Evolutionary conservation across 2,113 vertebrate species (phyloP).

Genomic region (Osmerus eperlanus): DNA sequence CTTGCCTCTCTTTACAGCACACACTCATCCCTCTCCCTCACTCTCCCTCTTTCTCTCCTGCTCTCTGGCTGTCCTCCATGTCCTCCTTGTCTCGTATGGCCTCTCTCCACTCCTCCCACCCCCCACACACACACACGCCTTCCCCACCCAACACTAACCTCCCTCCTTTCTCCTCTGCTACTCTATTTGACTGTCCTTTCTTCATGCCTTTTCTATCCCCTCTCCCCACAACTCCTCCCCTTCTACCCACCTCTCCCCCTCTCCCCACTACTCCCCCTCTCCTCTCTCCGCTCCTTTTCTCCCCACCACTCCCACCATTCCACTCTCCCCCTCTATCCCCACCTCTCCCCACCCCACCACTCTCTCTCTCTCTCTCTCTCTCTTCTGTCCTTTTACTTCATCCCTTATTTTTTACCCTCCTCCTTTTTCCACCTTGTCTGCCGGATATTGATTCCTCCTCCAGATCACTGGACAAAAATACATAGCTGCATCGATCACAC

Average conservation of each 20-base stretch:
- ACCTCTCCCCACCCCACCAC: constrained; percentile 4
- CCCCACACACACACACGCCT: not conserved
- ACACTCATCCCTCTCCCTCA: constrained; percentile 1
- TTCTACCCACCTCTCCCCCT: constrained; percentile 12
- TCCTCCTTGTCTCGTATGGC: not conserved
- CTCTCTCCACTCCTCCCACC: not conserved
- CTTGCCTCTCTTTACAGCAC: not conserved
- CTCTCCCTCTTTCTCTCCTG: not conserved
- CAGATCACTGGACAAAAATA: constrained; percentile 55
- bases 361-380: constrained; percentile 2
- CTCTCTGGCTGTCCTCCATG: not conserved
- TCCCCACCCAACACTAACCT: constrained; percentile 36
- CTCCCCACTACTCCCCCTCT: constrained; percentile 8
- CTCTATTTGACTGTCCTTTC: constrained; percentile 36
- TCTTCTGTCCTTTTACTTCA: not conserved
- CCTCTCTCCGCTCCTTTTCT: constrained; percentile 13
- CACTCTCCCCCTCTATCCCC: not conserved
- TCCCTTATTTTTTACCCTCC: not conserved
- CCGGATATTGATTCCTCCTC: constrained; percentile 58
- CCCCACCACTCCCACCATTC: not conserved
- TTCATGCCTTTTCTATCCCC: constrained; percentile 24
- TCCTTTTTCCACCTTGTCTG: constrained; percentile 11
- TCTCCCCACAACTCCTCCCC: constrained; percentile 20
- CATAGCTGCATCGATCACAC: constrained; percentile 43
- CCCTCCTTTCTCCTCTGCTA: constrained; percentile 31